phyloP scores from a whole-genome alignment of 2,888 invertebrate genomes.

The Cistogaster globosa region DNA sequence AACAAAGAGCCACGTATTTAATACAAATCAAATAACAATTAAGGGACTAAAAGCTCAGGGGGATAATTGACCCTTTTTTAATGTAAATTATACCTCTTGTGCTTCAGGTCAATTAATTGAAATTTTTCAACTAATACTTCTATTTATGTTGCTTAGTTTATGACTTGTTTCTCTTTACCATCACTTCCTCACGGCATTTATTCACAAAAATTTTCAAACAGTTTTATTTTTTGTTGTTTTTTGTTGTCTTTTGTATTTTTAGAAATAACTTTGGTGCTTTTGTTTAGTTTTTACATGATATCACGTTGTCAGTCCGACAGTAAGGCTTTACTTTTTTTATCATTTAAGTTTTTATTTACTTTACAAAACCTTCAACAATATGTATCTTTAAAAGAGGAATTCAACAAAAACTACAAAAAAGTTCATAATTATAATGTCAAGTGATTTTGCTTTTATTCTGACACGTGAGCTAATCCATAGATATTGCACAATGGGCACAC shows the following conservation, averaged over 20 bases:
- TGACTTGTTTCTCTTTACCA: no score
- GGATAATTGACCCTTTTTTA: no score
- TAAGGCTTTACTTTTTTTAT: neutral
- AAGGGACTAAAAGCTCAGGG: no score
- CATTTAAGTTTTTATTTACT: slow-evolving; percentile 3
- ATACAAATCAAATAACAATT: no score
- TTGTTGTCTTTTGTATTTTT: slow-evolving; percentile 29
- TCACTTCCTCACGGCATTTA: neutral
- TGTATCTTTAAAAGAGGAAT: neutral
- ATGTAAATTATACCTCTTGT: no score
- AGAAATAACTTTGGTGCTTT: neutral
- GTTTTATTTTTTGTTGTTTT: slow-evolving; percentile 9
- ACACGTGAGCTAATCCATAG: slow-evolving; percentile 17
- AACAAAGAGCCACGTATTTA: no score
- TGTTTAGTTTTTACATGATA: slow-evolving; percentile 5
- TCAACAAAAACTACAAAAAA: neutral
- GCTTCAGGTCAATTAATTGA: no score
- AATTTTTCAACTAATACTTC: neutral
- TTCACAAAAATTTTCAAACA: slow-evolving; percentile 1
- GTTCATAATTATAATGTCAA: slow-evolving; percentile 23
- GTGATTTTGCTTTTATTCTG: slow-evolving; percentile 19
- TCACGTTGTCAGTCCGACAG: slow-evolving; percentile 40
- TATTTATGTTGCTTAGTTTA: neutral
- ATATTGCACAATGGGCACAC: neutral
- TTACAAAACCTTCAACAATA: slow-evolving; percentile 16